phyloP scores from a whole-genome alignment of 2,113 vertebrate genomes.

The Ictalurus furcatus region DNA sequence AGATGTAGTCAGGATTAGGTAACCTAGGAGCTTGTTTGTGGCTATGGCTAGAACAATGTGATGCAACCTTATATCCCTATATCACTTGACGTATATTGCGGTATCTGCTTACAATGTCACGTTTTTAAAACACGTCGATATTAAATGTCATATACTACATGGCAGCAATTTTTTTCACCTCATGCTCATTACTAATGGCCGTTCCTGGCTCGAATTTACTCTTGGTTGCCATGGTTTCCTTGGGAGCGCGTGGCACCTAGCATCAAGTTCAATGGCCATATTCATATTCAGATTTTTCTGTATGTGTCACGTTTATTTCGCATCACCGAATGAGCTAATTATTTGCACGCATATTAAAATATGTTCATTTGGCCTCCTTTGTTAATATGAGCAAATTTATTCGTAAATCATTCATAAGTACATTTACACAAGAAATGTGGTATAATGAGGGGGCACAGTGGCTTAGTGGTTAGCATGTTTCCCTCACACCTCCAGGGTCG shows the following conservation, averaged over 20 bases:
- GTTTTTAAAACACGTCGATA: neutral
- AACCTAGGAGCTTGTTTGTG: neutral
- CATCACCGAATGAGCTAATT: neutral
- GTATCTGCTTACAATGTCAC: neutral
- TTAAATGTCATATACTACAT: neutral
- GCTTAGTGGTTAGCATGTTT: too few species aligned
- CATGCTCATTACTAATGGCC: neutral
- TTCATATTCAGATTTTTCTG: neutral
- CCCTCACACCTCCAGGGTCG: too few species aligned
- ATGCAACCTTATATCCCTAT: neutral
- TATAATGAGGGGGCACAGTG: neutral
- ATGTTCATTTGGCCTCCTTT: neutral
- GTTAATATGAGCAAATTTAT: neutral
- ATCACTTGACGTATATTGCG: neutral
- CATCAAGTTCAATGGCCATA: neutral
- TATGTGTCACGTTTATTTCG: neutral
- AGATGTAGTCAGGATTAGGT: neutral
- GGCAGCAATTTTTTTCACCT: neutral
- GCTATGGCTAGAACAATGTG: neutral
- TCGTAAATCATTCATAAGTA: neutral
- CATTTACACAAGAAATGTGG: neutral
- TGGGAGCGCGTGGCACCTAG: neutral
- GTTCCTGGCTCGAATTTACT: neutral
- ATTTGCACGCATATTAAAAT: neutral
- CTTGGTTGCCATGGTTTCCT: neutral